A percentile compares a stretch with the other conserved stretches of the same genome.
These are phyloP conservation scores for Syngnathus scovelli DNA, from an alignment of 2,113 vertebrate genomes.

Conservation along the genomic window DNA sequence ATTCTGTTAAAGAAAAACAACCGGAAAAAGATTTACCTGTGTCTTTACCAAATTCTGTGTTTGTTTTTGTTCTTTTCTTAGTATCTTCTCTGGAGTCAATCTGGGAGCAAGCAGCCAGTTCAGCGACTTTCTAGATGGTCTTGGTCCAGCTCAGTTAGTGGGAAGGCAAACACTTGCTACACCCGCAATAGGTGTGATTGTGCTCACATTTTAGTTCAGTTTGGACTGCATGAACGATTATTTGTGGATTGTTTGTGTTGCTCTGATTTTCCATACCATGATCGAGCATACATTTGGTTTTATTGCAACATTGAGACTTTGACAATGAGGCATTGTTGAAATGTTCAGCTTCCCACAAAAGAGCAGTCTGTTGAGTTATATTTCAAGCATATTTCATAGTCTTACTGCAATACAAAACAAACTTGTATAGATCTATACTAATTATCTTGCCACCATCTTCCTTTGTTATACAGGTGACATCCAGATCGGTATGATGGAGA, in stretches of 20 bases:
- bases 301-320: not conserved
- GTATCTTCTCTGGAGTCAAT: conserved; percentile 92
- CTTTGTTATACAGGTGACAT: conserved; percentile 81
- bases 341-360: no score
- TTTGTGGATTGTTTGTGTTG: not conserved
- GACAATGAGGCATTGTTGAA: not conserved
- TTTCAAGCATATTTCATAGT: no score
- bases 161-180: conserved; percentile 95
- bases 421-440: not conserved
- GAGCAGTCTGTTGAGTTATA: no score
- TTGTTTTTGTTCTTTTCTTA: conserved; percentile 49
- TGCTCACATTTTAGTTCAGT: not conserved
- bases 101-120: conserved; percentile 93
- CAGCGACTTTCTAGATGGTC: conserved; percentile 94
- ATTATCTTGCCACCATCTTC: not conserved
- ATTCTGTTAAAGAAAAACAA: not conserved
- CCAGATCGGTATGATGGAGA: conserved; percentile 97
- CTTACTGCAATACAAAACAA: no score
- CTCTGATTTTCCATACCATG: not conserved
- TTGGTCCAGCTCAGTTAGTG: conserved; percentile 94
- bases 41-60: not conserved
- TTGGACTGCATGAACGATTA: no score
- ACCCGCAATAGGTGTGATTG: conserved; percentile 86
- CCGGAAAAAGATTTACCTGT: not conserved
- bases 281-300: not conserved